Evolutionary conservation across 2,888 invertebrate genomes (phyloP).

Genomic region (Piscicola geometra): DNA sequence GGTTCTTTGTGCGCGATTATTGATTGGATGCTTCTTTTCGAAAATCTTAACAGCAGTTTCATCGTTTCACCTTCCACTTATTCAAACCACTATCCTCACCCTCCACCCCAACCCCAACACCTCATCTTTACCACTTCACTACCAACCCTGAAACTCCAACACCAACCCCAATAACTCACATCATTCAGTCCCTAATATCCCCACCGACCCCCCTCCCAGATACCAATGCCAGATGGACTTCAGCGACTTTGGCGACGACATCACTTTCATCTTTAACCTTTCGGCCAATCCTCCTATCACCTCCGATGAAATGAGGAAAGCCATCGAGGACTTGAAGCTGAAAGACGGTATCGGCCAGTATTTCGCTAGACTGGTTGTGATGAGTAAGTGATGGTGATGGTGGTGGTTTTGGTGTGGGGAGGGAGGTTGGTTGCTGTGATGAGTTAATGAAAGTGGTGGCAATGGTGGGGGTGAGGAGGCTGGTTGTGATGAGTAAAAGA

Average conservation of each 20-base stretch:
- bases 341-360: neutral
- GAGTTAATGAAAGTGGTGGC: too few relatives aligned
- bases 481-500: neutral
- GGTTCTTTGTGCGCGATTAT: too few relatives aligned
- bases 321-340: neutral
- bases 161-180: too few relatives aligned
- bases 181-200: too few relatives aligned
- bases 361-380: neutral
- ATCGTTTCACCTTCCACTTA: too few relatives aligned
- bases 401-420: neutral
- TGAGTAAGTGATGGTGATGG: neutral
- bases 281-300: neutral
- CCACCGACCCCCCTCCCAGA: too few relatives aligned
- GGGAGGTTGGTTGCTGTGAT: neutral
- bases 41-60: too few relatives aligned
- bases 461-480: neutral
- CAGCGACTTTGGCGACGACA: neutral
- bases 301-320: neutral
- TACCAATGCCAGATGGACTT: neutral
- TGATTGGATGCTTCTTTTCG: too few relatives aligned
- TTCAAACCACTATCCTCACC: too few relatives aligned
- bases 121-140: too few relatives aligned
- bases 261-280: constrained; percentile 10
- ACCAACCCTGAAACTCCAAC: too few relatives aligned
- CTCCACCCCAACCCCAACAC: too few relatives aligned